A percentile compares a stretch with the other conserved stretches of the same genome.
Conservation (phyloP, 2,113 vertebrate genomes). For the Acrocephalus kingi region DNA sequence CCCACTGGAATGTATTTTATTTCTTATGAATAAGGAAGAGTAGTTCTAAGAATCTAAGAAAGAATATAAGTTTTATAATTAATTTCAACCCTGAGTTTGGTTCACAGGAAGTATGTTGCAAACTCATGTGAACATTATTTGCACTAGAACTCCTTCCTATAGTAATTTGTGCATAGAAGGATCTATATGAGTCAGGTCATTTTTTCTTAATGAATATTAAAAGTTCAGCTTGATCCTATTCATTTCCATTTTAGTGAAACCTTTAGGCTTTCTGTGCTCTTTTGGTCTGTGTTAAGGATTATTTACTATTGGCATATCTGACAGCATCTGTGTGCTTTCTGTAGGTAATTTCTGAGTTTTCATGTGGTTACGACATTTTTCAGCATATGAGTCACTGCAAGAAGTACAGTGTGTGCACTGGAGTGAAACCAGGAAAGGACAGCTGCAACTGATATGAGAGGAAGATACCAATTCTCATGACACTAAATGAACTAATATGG, state of each 20-base stretch:
- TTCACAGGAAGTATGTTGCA: background rate
- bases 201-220: background rate
- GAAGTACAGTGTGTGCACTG: conserved; percentile 2
- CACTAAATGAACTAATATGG: conserved; percentile 37
- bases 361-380: conserved; percentile 17
- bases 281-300: background rate
- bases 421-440: background rate
- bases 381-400: conserved; percentile 10
- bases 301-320: background rate
- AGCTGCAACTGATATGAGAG: conserved; percentile 1
- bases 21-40: background rate
- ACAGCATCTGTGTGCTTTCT: background rate
- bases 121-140: background rate
- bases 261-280: background rate
- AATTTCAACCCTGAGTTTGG: background rate
- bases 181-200: background rate
- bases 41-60: background rate
- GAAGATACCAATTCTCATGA: conserved; percentile 54
- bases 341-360: conserved; percentile 15
- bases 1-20: background rate
- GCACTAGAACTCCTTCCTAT: background rate
- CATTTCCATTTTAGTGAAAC: background rate
- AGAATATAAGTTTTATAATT: background rate
- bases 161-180: background rate
- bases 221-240: background rate